Base-by-base conservation (phyloP, 2,113 vertebrate species). In the Pyxicephalus adspersus region DNA sequence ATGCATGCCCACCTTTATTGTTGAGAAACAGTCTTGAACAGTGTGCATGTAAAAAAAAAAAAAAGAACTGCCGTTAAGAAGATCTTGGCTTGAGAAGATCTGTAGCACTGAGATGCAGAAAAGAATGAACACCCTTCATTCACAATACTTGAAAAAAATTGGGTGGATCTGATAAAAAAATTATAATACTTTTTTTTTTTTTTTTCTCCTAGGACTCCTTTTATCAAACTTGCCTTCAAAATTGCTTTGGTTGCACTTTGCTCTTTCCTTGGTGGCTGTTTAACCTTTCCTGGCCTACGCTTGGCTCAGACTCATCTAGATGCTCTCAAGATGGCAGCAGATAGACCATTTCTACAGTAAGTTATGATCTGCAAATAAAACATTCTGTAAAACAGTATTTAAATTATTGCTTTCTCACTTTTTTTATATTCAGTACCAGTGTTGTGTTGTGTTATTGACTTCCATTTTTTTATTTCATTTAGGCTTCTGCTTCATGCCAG, bases 221-320 rank as follows among this genome's bases (percentile, higher is more conserved):
- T 97, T 3, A 91, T 91, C 74, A 96, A 91, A 83, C 88, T 99
- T 82, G 88, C 86, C 0, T 87, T 97, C 86, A 97, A 96, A 72
- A 85, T 97, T 76, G 90, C 89, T 5, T 86, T 99, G 84, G 97
- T 94, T 0, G 90, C 90, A 0, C 18, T 94, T 23, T 94, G 96
- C 82, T 95, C 96, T 9, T 91, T 95, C 85, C 89, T 98, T 22
- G 97, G 97, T 0, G 92, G 95, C 67, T 95, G 96, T 71, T 90
- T 99, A 86, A 95, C 95, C 11, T 99, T 99, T 85, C 97, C 97
- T 0, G 96, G 97, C 54, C 93, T 99, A 81, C 94, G 97, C 18
- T 84, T 99, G 91, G 96, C 97, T 29, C 96, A 99, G 92, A 99
- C 95, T 0, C 97, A 99, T 84, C 87, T 95, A 0, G 97, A 98